Base-by-base conservation (phyloP, 2,113 vertebrate genomes). In the Galbula dea region DNA sequence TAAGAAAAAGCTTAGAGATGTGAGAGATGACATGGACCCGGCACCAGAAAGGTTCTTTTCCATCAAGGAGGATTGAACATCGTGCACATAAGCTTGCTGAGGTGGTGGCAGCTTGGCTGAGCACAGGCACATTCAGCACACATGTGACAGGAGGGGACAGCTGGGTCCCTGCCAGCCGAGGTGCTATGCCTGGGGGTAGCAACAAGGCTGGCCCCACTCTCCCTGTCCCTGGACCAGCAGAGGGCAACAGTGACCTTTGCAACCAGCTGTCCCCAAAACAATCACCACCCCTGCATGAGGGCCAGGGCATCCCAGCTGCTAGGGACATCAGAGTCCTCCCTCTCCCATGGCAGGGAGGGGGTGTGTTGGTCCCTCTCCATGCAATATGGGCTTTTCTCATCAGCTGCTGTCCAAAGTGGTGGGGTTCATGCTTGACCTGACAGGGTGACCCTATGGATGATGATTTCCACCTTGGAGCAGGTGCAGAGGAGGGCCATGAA, bases 231-330 rank as follows among this genome's bases (percentile, higher is more conserved):
- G 90, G 67, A 51, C 95, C 95, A 96, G 89, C 39, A 92, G 97
- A 96, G 97, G 97, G 96, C 97, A 95, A 95, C 94, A 96, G 94
- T 97, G 97, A 97, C 87, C 96, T 90, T 87, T 85, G 57, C 83
- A 94, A 75, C 49, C 7, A 3, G 41, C 10, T 55, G 61, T 59
- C 95, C 95, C 92, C 91, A 63, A 72, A 95, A 91, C 39, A 57
- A 15, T 11, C 84, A 3, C 54, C 76, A 54, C 82, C 77, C n/a
- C 26, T 6, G n/a, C 62, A 0, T 7, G 30, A 1, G 23, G 49
- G 68, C 36, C 2, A 14, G 51, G 4, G 58, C 52, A 7, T 27
- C 66, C 86, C 6, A 0, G 41, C 57, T 34, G 45, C 36, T 21
- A 58, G 43, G 62, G 43, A 4, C 37, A 6, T 14, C 0, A 6